A percentile compares a stretch with the other conserved stretches of the same genome.
Evolutionary conservation across 2,797 vertebrate genomes (phyloP).

Genomic region (Bovichtus variegatus): DNA sequence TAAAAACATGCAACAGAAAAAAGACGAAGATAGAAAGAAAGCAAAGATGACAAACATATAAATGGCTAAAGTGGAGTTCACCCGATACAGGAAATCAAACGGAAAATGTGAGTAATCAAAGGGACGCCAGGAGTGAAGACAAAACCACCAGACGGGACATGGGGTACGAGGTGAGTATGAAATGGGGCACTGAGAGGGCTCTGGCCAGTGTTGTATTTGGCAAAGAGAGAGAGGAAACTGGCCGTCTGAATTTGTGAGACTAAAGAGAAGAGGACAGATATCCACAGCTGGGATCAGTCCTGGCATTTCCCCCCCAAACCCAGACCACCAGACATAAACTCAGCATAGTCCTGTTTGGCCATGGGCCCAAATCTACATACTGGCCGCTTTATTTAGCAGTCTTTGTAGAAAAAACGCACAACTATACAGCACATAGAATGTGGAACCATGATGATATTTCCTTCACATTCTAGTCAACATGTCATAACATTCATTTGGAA

Average conservation of each 20-base stretch:
- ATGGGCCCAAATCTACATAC: constrained; percentile 24
- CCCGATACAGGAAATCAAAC: not conserved
- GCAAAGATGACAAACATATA: not conserved
- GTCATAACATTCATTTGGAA: not conserved
- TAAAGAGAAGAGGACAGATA: constrained; percentile 50
- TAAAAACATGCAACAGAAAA: not conserved
- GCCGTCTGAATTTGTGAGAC: constrained; percentile 53
- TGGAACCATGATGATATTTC: not conserved
- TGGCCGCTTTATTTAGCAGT: constrained; percentile 18
- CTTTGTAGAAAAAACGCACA: not conserved
- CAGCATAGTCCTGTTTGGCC: constrained; percentile 63
- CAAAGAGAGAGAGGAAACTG: constrained; percentile 62
- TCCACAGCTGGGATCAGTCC: constrained; percentile 63
- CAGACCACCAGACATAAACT: constrained; percentile 75
- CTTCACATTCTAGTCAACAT: not conserved
- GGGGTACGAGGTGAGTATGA: constrained; percentile 28
- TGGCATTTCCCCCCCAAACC: constrained; percentile 28
- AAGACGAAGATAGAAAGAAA: not conserved
- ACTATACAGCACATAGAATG: constrained; percentile 10
- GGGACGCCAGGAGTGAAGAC: constrained; percentile 26
- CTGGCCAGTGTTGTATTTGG: constrained; percentile 71
- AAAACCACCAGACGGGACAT: constrained; percentile 28
- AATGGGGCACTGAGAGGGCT: constrained; percentile 36
- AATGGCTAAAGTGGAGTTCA: not conserved
- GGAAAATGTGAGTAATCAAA: constrained; percentile 5